phyloP scores from a whole-genome alignment of 2,113 vertebrate species.

The Pantherophis guttatus region DNA sequence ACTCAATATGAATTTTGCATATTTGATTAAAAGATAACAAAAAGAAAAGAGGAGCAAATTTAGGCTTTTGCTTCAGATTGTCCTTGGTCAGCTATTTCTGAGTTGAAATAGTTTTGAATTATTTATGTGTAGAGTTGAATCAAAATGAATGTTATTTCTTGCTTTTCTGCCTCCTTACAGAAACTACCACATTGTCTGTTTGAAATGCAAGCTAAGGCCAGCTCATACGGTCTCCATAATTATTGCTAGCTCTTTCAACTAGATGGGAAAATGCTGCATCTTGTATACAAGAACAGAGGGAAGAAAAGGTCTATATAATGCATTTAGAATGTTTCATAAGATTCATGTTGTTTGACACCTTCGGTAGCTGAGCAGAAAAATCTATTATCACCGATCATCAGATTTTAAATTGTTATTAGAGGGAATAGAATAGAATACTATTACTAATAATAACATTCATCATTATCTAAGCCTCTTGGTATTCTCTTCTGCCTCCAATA shows the following conservation, averaged over 20 bases:
- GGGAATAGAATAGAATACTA: not conserved
- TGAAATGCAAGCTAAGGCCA: slow-evolving; percentile 38
- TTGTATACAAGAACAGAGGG: not conserved
- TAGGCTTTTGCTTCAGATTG: slow-evolving; percentile 27
- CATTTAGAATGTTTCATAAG: not conserved
- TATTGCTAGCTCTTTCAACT: slow-evolving; percentile 36
- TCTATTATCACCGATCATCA: not conserved
- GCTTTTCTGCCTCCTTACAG: slow-evolving; percentile 45
- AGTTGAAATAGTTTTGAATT: slow-evolving; percentile 18
- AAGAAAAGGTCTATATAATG: slow-evolving; percentile 4
- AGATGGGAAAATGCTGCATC: slow-evolving; percentile 18
- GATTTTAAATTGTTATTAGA: not conserved
- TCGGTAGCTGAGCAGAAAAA: not conserved
- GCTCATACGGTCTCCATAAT: slow-evolving; percentile 13
- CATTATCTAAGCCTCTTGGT: not conserved
- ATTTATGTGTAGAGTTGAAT: slow-evolving; percentile 21
- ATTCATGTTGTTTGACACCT: not conserved
- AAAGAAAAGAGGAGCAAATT: slow-evolving; percentile 27
- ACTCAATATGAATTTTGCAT: not conserved
- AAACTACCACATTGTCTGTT: slow-evolving; percentile 31
- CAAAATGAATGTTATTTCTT: slow-evolving; percentile 47
- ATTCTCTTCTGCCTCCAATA: not conserved
- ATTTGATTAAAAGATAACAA: not conserved
- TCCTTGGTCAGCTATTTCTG: slow-evolving; percentile 3
- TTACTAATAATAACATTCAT: not conserved